phyloP scores from a whole-genome alignment of 2,797 vertebrate genomes.

The Halcyon leucocephala region DNA sequence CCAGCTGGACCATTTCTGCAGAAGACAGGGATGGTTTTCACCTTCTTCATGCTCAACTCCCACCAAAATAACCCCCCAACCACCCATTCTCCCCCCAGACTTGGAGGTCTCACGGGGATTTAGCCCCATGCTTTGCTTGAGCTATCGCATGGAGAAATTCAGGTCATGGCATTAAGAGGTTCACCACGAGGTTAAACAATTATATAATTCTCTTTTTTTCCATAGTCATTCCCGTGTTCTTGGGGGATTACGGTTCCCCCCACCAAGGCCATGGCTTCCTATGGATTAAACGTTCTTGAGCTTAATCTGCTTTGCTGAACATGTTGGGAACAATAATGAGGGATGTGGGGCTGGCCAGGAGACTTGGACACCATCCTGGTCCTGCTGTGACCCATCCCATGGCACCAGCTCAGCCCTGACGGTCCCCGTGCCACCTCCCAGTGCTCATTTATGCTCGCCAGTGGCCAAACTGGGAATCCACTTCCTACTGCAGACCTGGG shows the following conservation, averaged over 20 bases:
- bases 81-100: not conserved
- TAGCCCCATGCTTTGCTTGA: not conserved
- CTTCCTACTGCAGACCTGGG: not conserved
- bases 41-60: not conserved
- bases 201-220: constrained; percentile 48
- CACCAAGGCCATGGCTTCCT: not conserved
- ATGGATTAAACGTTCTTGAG: constrained; percentile 52
- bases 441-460: rapidly evolving
- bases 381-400: not conserved
- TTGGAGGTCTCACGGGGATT: rapidly evolving
- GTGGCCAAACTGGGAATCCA: not conserved
- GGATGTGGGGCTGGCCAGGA: not conserved
- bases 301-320: constrained; percentile 60
- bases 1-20: constrained; percentile 91
- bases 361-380: not conserved
- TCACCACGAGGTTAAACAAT: constrained; percentile 20
- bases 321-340: not conserved
- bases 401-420: not conserved
- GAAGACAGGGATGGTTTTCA: not conserved
- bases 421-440: not conserved
- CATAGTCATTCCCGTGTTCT: not conserved
- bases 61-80: not conserved
- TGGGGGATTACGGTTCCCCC: constrained; percentile 22
- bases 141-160: not conserved
- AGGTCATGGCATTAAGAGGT: constrained; percentile 30